Evolutionary conservation across 53 echinoderm and acorn worm species (phyloP).

Genomic region (Henricia sp.): DNA sequence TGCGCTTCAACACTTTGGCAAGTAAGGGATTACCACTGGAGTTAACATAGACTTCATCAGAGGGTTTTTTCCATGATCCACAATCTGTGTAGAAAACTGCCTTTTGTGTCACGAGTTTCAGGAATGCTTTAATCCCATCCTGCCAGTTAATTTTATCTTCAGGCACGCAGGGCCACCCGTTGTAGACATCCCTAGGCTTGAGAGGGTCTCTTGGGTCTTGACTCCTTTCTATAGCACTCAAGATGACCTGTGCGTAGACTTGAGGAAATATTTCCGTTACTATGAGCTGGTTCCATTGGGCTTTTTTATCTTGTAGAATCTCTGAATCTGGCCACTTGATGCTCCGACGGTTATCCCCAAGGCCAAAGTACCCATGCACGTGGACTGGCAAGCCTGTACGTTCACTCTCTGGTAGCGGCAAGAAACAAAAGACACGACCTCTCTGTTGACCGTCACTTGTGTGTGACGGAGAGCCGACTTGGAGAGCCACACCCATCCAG

Average conservation of each 20-base stretch:
- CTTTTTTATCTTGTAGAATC: constrained; percentile 67
- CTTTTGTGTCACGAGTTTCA: neutral
- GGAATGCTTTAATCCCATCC: neutral
- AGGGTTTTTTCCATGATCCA: constrained; percentile 42
- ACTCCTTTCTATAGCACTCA: constrained; percentile 3
- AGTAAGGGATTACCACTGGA: neutral
- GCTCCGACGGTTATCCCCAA: constrained; percentile 74
- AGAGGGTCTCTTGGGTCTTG: neutral
- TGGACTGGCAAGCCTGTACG: too few species aligned
- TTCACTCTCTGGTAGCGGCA: constrained; percentile 81
- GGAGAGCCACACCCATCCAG: constrained; percentile 22
- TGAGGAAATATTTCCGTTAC: constrained; percentile 72
- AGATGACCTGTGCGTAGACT: constrained; percentile 52
- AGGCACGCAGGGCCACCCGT: constrained; percentile 7
- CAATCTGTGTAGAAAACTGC: constrained; percentile 57
- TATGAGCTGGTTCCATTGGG: constrained; percentile 79
- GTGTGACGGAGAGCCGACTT: neutral
- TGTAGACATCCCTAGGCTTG: neutral
- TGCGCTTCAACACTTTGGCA: neutral
- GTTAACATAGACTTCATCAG: constrained; percentile 25
- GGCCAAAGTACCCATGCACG: constrained; percentile 86
- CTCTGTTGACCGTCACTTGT: neutral
- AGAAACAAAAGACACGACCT: constrained; percentile 85
- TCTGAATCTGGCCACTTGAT: constrained; percentile 86
- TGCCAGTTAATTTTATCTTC: constrained; percentile 10